Evolutionary conservation across 2,888 invertebrate species (phyloP).

Genomic region (Rhagonycha fulva): DNA sequence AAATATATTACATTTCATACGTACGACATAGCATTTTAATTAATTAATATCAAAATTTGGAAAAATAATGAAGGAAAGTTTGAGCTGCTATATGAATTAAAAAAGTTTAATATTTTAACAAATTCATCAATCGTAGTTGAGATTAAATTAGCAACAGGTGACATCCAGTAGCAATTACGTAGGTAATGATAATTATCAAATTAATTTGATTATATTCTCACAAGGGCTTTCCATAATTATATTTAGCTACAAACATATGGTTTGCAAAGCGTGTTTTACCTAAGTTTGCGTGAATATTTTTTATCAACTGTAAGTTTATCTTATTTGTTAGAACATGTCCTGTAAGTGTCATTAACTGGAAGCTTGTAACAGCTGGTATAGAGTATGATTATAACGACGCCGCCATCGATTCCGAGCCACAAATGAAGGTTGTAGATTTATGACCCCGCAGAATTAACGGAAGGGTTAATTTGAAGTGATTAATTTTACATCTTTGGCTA

Average conservation of each 20-base stretch:
- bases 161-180: slow-evolving; percentile 4
- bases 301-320: slow-evolving; percentile 7
- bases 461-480: slow-evolving; percentile 56
- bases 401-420: slow-evolving; percentile 48
- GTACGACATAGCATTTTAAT: neutral
- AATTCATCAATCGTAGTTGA: neutral
- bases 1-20: too few species aligned
- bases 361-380: slow-evolving; percentile 49
- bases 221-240: neutral
- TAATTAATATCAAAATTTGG: neutral
- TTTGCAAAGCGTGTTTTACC: neutral
- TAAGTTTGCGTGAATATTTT: slow-evolving; percentile 1
- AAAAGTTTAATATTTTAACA: neutral
- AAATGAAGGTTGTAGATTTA: slow-evolving; percentile 56
- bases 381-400: slow-evolving; percentile 46
- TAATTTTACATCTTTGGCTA: slow-evolving; percentile 48
- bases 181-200: neutral
- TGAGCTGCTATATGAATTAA: neutral
- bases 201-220: neutral
- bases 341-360: slow-evolving; percentile 33
- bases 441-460: slow-evolving; percentile 54
- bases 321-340: slow-evolving; percentile 13
- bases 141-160: slow-evolving; percentile 23
- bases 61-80: neutral
- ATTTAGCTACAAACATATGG: neutral